Base-by-base conservation (phyloP, 2,797 vertebrate genomes). In the Sciaenops ocellatus region DNA sequence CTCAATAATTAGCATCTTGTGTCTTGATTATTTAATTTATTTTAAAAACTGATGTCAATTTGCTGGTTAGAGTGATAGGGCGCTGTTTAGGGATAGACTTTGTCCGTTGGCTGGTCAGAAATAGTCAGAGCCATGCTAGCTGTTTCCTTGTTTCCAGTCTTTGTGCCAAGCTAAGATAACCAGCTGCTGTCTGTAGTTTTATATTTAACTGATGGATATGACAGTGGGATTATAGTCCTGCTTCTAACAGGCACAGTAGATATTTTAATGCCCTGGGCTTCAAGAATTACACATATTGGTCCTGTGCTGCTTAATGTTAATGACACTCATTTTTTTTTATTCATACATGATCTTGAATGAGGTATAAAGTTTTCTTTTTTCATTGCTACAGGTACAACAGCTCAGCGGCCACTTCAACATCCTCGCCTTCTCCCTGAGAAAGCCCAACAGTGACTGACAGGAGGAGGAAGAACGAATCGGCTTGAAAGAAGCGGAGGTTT, bases 351-450 rank as follows among this genome's bases (percentile, higher is more conserved):
- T 38, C 41, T 15, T 44, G 5, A 26, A 7, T 10, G 1, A 11
- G 0, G 28, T 54, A 11, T 10, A 42, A 41, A 48, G 22, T 17
- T 24, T 8, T 26, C 3, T 26, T 80, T 56, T 34, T 30, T 3
- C 0, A 6, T 69, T 28, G 12, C 0, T 76, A 38, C 34, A 99
- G 98, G 98, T 99, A 38, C 94, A 96, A 76, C 98, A 99, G 87
- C 96, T 99, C 87, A 99, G 98, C 90, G 69, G 74, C 76, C 98
- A 99, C 93, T 99, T 99, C 93, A 96, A 95, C 84, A 99, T 99
- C 88, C 94, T 90, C 0, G 95, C 97, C 73, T 99, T 99, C 91
- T 99, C 98, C 0, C 93, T 99, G 62, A 96, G 95, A 92, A 99
- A 99, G 88, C 95, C 97, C 80, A 96, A 88, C 66, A 95, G 92